These are phyloP conservation scores for Salvelinus alpinus DNA, from an alignment of 2,113 vertebrate species.

Conservation along the genomic window DNA sequence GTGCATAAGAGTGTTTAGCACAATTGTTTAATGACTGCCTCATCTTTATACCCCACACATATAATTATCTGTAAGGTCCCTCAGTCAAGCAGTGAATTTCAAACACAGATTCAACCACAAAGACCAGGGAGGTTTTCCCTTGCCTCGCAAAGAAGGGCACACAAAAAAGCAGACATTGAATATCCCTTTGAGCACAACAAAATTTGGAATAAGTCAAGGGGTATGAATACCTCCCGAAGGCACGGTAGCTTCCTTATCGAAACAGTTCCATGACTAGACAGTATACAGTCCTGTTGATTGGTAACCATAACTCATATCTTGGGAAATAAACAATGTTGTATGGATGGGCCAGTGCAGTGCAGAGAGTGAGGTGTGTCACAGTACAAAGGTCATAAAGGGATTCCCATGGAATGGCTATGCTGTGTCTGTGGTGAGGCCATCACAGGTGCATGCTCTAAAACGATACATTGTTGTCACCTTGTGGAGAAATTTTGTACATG, in stretches of 20 bases:
- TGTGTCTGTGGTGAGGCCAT: not conserved
- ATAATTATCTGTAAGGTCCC: too few relatives aligned
- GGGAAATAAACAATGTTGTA: not conserved
- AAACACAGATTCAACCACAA: too few relatives aligned
- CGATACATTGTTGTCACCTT: not conserved
- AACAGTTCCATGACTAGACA: not conserved
- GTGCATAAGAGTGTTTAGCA: too few relatives aligned
- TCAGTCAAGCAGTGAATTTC: too few relatives aligned
- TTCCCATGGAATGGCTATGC: not conserved
- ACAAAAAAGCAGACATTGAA: too few relatives aligned
- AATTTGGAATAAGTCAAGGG: too few relatives aligned
- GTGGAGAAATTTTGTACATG: not conserved
- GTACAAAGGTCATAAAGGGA: not conserved
- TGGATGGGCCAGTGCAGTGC: not conserved
- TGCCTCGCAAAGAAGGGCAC: too few relatives aligned
- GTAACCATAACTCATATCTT: not conserved
- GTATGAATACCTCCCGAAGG: too few relatives aligned
- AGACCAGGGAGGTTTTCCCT: too few relatives aligned
- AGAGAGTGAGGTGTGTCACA: not conserved
- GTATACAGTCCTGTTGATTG: conserved; percentile 2
- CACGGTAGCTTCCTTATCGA: not conserved
- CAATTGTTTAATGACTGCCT: too few relatives aligned
- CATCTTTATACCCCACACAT: too few relatives aligned
- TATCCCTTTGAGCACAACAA: too few relatives aligned
- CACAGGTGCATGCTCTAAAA: not conserved